Conservation (phyloP, 2,113 vertebrate species). For the Dermatemys mawii region DNA sequence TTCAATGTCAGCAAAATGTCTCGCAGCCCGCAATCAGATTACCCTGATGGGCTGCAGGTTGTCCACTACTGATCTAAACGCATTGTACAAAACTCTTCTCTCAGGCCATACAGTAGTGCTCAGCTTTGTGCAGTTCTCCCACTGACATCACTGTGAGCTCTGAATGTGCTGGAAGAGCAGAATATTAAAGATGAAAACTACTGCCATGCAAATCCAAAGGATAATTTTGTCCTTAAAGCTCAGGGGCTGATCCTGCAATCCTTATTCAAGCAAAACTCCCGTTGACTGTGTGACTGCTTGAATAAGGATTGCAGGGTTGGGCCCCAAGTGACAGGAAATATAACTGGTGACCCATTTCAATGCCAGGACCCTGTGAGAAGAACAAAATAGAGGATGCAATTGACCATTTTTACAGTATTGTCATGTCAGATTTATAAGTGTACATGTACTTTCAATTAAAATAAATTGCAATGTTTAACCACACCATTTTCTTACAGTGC, state of each 20-base stretch:
- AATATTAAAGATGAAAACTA: background rate
- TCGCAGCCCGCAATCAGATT: too few relatives aligned
- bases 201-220: background rate
- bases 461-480: slow-evolving; percentile 33
- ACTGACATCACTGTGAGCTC: background rate
- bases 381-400: slow-evolving; percentile 41
- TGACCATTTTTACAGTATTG: slow-evolving; percentile 57
- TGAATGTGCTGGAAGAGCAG: background rate
- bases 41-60: too few relatives aligned
- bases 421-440: slow-evolving; percentile 61
- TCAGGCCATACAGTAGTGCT: background rate
- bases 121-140: background rate
- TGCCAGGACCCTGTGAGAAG: background rate
- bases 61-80: background rate
- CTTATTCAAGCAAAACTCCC: slow-evolving; percentile 22
- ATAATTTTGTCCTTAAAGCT: background rate
- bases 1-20: too few relatives aligned
- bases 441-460: slow-evolving; percentile 59
- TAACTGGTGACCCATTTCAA: background rate
- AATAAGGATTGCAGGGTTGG: slow-evolving; percentile 18
- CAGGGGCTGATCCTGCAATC: background rate
- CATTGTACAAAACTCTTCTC: background rate
- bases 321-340: background rate
- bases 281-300: background rate
- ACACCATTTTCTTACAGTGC: slow-evolving; percentile 60